Evolutionary conservation across 1,140 invertebrate genomes (phyloP).

Genomic region (Trialeurodes vaporariorum): DNA sequence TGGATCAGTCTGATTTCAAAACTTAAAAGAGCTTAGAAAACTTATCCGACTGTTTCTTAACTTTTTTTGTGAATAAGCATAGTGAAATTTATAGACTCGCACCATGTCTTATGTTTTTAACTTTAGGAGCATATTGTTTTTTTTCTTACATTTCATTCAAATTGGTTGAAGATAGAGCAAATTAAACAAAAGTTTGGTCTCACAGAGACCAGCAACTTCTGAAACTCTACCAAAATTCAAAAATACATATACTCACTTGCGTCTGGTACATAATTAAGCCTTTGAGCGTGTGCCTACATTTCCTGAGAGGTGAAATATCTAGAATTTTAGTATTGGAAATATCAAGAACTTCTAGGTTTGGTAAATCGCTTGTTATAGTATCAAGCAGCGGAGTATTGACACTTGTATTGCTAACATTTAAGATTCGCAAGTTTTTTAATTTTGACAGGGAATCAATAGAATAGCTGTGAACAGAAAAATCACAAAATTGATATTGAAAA

Average conservation of each 20-base stretch:
- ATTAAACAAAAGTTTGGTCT: no score
- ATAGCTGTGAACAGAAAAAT: conserved; percentile 30
- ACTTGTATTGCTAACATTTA: conserved; percentile 62
- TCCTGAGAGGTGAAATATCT: conserved; percentile 50
- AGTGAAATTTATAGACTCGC: no score
- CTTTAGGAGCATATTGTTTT: no score
- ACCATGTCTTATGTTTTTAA: no score
- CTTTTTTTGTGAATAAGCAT: no score
- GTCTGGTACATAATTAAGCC: conserved; percentile 53
- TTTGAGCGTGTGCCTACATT: conserved; percentile 47
- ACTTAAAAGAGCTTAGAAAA: no score
- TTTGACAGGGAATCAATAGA: conserved; percentile 41
- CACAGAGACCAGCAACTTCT: no score
- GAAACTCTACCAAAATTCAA: no score
- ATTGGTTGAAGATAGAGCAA: no score
- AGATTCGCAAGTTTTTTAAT: conserved; percentile 45
- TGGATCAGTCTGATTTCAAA: no score
- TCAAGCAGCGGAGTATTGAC: conserved; percentile 40
- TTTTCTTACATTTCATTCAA: no score
- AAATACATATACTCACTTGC: conserved; percentile 38
- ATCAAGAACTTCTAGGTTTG: conserved; percentile 50
- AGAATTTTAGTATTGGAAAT: conserved; percentile 56
- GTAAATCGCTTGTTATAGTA: conserved; percentile 56
- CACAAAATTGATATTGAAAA: conserved; percentile 11
- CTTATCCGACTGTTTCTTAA: no score